Base-by-base conservation (phyloP, 2,113 vertebrate genomes). In the Peucedramus taeniatus region DNA sequence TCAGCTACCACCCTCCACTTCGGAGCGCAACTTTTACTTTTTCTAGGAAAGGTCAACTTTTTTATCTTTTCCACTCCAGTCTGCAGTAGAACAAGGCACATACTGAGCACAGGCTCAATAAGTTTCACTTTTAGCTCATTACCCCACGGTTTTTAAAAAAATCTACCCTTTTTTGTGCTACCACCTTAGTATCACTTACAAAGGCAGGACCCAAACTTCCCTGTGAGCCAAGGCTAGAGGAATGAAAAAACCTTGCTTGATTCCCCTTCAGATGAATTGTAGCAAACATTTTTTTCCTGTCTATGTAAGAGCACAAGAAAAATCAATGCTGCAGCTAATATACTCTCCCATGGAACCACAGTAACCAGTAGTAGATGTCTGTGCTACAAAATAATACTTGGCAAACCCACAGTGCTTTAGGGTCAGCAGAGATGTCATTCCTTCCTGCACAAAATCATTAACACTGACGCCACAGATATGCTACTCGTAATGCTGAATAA, bases 371-470 rank as follows among this genome's bases (percentile, higher is more conserved):
- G 35, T 91, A 94, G 75, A 94, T 66, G 45, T 81, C 87, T 94
- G 60, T 6, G 4, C 51, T 72, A 88, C 87, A 92, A 90, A 96
- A 91, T 47, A 97, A 91, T 64, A 90, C 79, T 95, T 96, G 96
- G 95, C 92, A 97, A 95, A 76, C 64, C 21, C 76, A n/a, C 54
- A 65, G 35, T 49, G 60, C 53, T 94, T 83, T 69, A 85, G 83
- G 94, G 92, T 94, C 94, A 97, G 33, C 77, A 37, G 47, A 90
- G 65, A 92, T 96, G 95, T 84, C 94, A 94, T 89, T 94, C 84
- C 84, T 97, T 96, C 92, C 88, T 95, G 91, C 76, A 87, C 68
- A 94, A 95, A 96, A 95, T 96, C 95, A 96, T 97, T 96, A 97
- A 93, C 77, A 78, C 60, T 92, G 96, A 96, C 68, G 30, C 95